Evolutionary conservation across 2,888 invertebrate species (phyloP).

Genomic region (Camptogramma bilineatum): DNA sequence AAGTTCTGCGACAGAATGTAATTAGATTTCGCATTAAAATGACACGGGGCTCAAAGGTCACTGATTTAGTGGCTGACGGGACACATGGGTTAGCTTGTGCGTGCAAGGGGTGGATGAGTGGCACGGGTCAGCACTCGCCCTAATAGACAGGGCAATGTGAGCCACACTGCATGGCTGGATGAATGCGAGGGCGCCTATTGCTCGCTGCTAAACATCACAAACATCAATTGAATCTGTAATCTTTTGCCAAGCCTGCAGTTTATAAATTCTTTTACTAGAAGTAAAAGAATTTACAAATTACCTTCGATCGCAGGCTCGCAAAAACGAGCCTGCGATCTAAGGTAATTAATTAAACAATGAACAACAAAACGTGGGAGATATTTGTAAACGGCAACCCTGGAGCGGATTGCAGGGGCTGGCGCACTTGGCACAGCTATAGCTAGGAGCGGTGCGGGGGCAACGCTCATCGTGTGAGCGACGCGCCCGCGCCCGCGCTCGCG

Average conservation of each 20-base stretch:
- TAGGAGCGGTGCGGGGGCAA: slow-evolving; percentile 70
- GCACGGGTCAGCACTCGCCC: slow-evolving; percentile 73
- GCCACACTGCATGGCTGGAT: slow-evolving; percentile 49
- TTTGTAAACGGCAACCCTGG: slow-evolving; percentile 56
- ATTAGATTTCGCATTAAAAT: slow-evolving; percentile 58
- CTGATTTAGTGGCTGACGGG: slow-evolving; percentile 62
- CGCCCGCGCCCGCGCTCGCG: slow-evolving; percentile 71
- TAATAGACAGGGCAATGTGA: slow-evolving; percentile 60
- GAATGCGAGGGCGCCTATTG: slow-evolving; percentile 42
- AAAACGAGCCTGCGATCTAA: slow-evolving; percentile 40
- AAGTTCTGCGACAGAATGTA: slow-evolving; percentile 53
- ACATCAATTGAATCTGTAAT: slow-evolving; percentile 15
- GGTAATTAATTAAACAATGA: slow-evolving; percentile 58
- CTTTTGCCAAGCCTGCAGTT: slow-evolving; percentile 3
- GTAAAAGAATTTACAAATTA: too few species aligned
- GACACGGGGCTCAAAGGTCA: slow-evolving; percentile 64
- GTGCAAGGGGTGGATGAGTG: slow-evolving; percentile 62
- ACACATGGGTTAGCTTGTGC: slow-evolving; percentile 53
- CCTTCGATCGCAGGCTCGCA: too few species aligned
- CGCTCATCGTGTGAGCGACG: slow-evolving; percentile 83
- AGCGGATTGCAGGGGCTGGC: slow-evolving; percentile 27
- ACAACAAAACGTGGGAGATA: slow-evolving; percentile 60
- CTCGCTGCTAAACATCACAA: slow-evolving; percentile 14
- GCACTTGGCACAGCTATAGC: slow-evolving; percentile 34
- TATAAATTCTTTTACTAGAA: slow-evolving; percentile 9